Evolutionary conservation across 2,888 invertebrate genomes (phyloP).

Genomic region (Lasioglossum pauxillum): DNA sequence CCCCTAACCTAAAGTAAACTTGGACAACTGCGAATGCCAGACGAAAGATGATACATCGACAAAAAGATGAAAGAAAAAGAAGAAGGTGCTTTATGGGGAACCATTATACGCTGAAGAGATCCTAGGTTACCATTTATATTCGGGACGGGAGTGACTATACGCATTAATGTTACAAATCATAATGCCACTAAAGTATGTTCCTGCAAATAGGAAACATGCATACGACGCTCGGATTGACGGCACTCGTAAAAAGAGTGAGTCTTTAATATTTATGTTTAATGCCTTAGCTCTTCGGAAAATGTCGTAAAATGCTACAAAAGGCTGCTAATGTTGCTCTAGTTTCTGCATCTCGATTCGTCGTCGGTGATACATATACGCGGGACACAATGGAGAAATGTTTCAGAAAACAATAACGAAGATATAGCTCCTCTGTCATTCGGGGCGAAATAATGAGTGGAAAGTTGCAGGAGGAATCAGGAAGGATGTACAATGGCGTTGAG

Average conservation of each 20-base stretch:
- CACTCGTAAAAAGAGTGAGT: background rate
- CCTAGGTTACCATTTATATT: background rate
- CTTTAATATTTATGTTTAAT: background rate
- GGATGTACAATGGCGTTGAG: constrained; percentile 33
- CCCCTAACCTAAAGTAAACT: background rate
- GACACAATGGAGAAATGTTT: constrained; percentile 8
- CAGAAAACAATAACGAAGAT: constrained; percentile 9
- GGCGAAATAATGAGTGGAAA: constrained; percentile 22
- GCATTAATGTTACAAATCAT: background rate
- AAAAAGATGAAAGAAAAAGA: background rate
- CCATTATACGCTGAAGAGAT: background rate
- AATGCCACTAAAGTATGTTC: background rate
- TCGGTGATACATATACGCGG: background rate
- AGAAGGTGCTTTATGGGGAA: background rate
- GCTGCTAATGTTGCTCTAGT: background rate
- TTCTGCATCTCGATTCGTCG: background rate
- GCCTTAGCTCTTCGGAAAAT: background rate
- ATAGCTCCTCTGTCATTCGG: background rate
- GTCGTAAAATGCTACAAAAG: background rate
- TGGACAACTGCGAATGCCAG: background rate
- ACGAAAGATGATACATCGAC: background rate
- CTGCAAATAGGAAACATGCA: background rate
- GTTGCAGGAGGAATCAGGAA: constrained; percentile 19
- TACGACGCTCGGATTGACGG: background rate
- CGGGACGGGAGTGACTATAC: background rate